Evolutionary conservation across 1,140 invertebrate species (phyloP).

Genomic region (Drosophila orena): DNA sequence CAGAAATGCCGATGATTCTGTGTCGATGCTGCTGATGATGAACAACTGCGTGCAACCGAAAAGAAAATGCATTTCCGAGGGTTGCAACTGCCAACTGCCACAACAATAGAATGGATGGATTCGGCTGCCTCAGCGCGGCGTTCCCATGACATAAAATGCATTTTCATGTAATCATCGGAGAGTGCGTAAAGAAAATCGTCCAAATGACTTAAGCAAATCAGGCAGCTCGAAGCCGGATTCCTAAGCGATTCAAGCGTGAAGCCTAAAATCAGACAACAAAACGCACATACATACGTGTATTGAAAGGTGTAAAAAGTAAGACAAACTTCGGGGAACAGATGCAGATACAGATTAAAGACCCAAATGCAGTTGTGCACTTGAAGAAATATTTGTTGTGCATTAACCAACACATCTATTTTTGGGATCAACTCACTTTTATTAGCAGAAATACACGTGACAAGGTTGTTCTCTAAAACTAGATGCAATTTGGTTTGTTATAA

Average conservation of each 20-base stretch:
- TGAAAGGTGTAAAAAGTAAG: constrained; percentile 76
- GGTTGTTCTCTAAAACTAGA: too few relatives aligned
- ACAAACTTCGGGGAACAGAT: constrained; percentile 53
- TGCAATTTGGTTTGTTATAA: too few relatives aligned
- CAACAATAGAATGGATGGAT: constrained; percentile 30
- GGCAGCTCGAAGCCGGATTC: constrained; percentile 14
- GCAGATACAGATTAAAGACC: constrained; percentile 24
- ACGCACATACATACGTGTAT: constrained; percentile 33
- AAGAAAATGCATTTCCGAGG: constrained; percentile 50
- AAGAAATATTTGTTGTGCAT: background rate
- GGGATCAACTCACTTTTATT: background rate
- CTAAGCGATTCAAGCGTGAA: constrained; percentile 61
- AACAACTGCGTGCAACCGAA: constrained; percentile 19
- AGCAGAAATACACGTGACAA: too few relatives aligned
- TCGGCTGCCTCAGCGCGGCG: constrained; percentile 5
- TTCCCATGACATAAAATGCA: constrained; percentile 79
- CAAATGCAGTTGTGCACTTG: constrained; percentile 20
- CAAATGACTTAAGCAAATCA: constrained; percentile 78
- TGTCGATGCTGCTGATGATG: constrained; percentile 22
- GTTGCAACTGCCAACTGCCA: constrained; percentile 53
- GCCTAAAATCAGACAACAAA: constrained; percentile 70
- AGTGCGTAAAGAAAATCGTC: constrained; percentile 58
- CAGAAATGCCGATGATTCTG: constrained; percentile 17
- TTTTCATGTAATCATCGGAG: constrained; percentile 74
- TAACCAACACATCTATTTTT: background rate